Evolutionary conservation across 2,113 vertebrate genomes (phyloP), one percentile per base, ranked within the genome.

Genomic region (Ammodytes marinus): DNA sequence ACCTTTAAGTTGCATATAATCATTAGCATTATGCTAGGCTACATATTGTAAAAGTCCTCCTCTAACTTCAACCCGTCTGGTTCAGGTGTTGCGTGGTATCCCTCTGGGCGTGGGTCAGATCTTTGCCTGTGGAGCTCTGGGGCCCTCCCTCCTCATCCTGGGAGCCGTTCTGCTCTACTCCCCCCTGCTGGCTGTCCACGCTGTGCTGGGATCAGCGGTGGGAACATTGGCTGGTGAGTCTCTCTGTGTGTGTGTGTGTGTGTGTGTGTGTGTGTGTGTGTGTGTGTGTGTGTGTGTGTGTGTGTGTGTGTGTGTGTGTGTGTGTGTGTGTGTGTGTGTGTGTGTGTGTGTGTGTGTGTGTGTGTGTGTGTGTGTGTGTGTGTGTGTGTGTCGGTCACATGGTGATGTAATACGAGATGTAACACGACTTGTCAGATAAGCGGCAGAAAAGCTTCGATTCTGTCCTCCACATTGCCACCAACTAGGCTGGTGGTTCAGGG

Each of bases 71-170:
- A 27, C 35, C 19, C 37, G 61, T 74, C 43, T 72, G 52, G 4
- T 53, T 60, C 78, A 95, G 95, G 87, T 95, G 15, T 57, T 94
- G 5, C 87, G 53, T 81, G 94, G 94, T 54, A 88, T 95, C 77
- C 77, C 89, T 61, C 80, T 95, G 13, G 94, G 95, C 0, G 93
- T 95, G 69, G 95, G 95, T 53, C 95, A 95, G 89, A 93, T 96
- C 71, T 96, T 84, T 17, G 92, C 92, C 53, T 95, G 95, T 75
- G 88, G 45, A 39, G 78, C 70, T 5, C 53, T 95, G 11, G 87
- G 90, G 9, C 88, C 95, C 12, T 91, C 94, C 6, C 64, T 95
- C 14, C 86, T 95, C 13, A 95, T 95, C 71, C 83, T 95, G 42
- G 89, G 61, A 19, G 93, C 93, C 0, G 87, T 95, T 8, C 69